Base-by-base conservation (phyloP, 2,888 invertebrate species). In the Hirtodrosophila duncani region DNA sequence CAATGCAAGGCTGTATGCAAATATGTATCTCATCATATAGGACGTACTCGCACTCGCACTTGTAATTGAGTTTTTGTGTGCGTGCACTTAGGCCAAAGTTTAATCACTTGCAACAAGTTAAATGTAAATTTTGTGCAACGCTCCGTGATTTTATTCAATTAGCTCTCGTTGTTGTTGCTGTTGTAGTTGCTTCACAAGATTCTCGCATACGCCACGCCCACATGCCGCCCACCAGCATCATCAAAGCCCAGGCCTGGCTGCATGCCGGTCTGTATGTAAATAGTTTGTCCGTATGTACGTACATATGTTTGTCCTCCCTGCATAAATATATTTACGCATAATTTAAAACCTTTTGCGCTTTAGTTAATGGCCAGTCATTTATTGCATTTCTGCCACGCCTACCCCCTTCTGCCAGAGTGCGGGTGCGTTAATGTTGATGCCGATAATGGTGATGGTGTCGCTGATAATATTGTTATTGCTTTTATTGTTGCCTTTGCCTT, bases 331-430 rank as follows among this genome's bases (percentile, higher is more conserved):
- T 49, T 65, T 44, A 63, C 59, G 58, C 53, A 65, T 52, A 65
- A 74, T 65, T 74, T 50, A 66, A 58, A 63, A 58, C 53, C 44
- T 53, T 74, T 62, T 58, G 46, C 61, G 50, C 45, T 37, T 31
- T 51, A 55, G 58, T 52, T 62, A 66, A 69, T 74, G 75, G 62
- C 46, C 59, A 38, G 44, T 69, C 60, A 71, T 67, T 67, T 68
- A 68, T 69, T 69, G 53, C 51, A 53, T 64, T 72, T n/a, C n/a
- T 64, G 45, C 57, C 56, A 51, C 41, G 36, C 48, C 64, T 48
- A 30, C 43, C 21, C 36, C 21, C 29, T n/a, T n/a, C n/a, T n/a
- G n/a, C n/a, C n/a, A 45, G 46, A 17, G 17, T 48, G 37, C 36
- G 21, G 34, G 30, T 16, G n/a, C n/a, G 10, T 11, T 14, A 23